Evolutionary conservation across 2,113 vertebrate species (phyloP).

Genomic region (Andinoacara biseriatus): DNA sequence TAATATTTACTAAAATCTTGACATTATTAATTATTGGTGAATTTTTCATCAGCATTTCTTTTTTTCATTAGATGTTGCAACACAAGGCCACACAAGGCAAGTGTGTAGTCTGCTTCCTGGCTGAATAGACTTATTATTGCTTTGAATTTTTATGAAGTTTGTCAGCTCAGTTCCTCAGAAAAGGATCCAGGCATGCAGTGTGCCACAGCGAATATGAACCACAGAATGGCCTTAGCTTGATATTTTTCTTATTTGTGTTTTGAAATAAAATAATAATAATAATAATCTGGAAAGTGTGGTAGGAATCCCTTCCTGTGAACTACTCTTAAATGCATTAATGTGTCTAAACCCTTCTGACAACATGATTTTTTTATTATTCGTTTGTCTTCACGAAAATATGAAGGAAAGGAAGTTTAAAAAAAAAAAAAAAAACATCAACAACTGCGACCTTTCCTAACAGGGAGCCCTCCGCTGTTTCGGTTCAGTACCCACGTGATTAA

Average conservation of each 20-base stretch:
- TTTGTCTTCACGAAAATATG: background rate
- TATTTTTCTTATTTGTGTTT: background rate
- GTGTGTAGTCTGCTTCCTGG: slow-evolving; percentile 1
- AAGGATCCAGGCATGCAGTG: background rate
- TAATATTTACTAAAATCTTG: slow-evolving; percentile 19
- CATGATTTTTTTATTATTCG: background rate
- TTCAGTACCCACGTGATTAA: background rate
- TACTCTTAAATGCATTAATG: background rate
- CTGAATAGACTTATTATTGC: background rate
- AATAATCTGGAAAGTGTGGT: background rate
- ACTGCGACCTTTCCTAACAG: background rate
- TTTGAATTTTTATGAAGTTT: slow-evolving; percentile 41
- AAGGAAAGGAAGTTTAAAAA: background rate
- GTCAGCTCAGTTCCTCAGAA: slow-evolving; percentile 31
- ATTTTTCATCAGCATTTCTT: slow-evolving; percentile 36
- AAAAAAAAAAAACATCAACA: background rate
- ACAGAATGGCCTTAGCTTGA: background rate
- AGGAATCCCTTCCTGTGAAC: background rate
- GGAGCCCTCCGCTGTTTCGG: background rate
- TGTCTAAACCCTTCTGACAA: background rate
- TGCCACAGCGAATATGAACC: slow-evolving; percentile 9
- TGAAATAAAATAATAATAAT: background rate
- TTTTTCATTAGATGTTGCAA: slow-evolving; percentile 26
- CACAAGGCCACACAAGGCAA: slow-evolving; percentile 22
- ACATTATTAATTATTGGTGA: slow-evolving; percentile 27